Evolutionary conservation across 2,797 vertebrate genomes (phyloP).

Genomic region (Ptychadena robeensis): DNA sequence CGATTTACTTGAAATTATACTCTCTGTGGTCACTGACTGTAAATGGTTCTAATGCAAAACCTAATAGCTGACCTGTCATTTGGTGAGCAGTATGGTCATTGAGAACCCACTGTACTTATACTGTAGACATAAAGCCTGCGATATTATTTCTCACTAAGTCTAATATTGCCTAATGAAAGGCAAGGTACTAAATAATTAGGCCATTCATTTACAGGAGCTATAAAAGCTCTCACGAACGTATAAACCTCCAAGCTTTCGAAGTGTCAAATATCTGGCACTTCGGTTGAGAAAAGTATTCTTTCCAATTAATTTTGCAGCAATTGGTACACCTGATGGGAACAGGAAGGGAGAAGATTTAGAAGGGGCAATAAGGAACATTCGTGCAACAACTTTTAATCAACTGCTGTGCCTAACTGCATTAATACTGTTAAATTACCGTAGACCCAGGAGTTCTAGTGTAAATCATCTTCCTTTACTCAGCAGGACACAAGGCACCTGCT

Average conservation of each 20-base stretch:
- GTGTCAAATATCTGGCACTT: conserved; percentile 67
- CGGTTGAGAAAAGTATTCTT: conserved; percentile 71
- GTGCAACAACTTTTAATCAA: conserved; percentile 84
- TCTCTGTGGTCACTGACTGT: background rate
- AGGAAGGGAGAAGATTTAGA: conserved; percentile 74
- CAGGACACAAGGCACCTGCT: conserved; percentile 77
- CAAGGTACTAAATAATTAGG: conserved; percentile 54
- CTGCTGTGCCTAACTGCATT: conserved; percentile 75
- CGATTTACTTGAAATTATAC: background rate
- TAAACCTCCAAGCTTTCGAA: conserved; percentile 52
- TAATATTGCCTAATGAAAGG: conserved; percentile 53
- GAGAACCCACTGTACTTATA: conserved; percentile 12
- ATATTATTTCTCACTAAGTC: conserved; percentile 46
- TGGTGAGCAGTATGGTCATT: background rate
- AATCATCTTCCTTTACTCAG: conserved; percentile 78
- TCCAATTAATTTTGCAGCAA: conserved; percentile 77
- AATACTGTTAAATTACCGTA: conserved; percentile 74
- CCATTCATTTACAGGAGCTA: conserved; percentile 56
- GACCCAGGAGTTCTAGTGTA: conserved; percentile 75
- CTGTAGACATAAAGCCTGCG: conserved; percentile 45
- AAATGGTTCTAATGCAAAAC: background rate
- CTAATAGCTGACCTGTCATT: background rate
- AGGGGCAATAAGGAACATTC: conserved; percentile 76
- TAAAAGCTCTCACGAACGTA: conserved; percentile 49
- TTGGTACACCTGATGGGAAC: conserved; percentile 73